These are phyloP conservation scores for Philopedon plagiatum DNA, from an alignment of 2,888 invertebrate genomes.

Conservation along the genomic window DNA sequence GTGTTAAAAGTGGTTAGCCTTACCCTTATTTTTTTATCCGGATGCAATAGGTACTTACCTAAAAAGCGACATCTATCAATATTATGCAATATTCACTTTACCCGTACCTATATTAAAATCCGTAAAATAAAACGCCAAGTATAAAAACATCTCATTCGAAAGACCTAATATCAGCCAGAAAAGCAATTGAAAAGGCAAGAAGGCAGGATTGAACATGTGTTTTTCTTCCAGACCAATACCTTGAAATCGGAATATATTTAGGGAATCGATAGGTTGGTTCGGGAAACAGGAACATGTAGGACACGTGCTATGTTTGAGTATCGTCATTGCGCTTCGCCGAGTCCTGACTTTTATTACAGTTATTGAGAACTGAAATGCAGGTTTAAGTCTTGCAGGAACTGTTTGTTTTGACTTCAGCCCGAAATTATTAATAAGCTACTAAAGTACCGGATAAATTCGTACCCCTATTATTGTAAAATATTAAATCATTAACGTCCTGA, in stretches of 20 bases:
- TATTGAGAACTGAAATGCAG: slow-evolving; percentile 18
- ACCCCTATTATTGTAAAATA: too few species aligned
- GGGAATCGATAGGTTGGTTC: slow-evolving; percentile 26
- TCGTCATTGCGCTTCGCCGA: slow-evolving; percentile 25
- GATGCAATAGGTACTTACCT: too few species aligned
- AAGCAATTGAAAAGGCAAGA: slow-evolving; percentile 32
- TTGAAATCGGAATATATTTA: slow-evolving; percentile 30
- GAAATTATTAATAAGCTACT: too few species aligned
- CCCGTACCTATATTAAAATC: not conserved
- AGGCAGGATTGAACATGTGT: slow-evolving; percentile 34
- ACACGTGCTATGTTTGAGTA: slow-evolving; percentile 32
- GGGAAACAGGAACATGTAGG: slow-evolving; percentile 21
- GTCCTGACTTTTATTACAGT: slow-evolving; percentile 20
- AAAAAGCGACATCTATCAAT: not conserved
- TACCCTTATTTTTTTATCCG: too few species aligned
- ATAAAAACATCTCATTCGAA: slow-evolving; percentile 25
- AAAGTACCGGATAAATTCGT: too few species aligned
- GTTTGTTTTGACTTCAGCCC: not conserved
- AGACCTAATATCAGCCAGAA: slow-evolving; percentile 27
- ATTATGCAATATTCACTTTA: not conserved
- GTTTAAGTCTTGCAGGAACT: slow-evolving; percentile 4
- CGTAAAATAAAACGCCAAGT: slow-evolving; percentile 14
- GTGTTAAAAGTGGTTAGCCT: too few species aligned
- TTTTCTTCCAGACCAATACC: slow-evolving; percentile 31
- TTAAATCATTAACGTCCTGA: too few species aligned